Base-by-base conservation (phyloP, 2,797 vertebrate genomes). In the Champsocephalus esox region DNA sequence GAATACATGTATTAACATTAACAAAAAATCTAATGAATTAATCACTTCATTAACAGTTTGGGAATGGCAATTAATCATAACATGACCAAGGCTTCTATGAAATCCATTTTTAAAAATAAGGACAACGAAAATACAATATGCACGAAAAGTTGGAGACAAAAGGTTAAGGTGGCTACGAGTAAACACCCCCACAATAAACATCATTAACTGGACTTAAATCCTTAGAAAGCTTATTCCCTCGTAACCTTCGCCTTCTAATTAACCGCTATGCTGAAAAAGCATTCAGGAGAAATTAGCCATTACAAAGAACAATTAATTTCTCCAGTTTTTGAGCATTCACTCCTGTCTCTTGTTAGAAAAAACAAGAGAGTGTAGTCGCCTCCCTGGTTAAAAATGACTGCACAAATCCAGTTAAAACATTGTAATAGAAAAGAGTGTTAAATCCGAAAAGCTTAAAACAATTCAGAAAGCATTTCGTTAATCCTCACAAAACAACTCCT, bases 21-120 rank as follows among this genome's bases (percentile, higher is more conserved):
- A 28, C 85, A 85, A 89, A 87, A 88, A 88, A 87, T 88, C 88
- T 81, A 87, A 88, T 85, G 63, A 95, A 95, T 94, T 79, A 88
- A 95, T 94, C 77, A 90, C 94, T 93, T 90, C 89, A 94, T 94
- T 94, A 94, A 87, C 69, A 81, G 77, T 75, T 66, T 54, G 77
- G 67, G 88, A 73, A 84, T 66, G 79, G 88, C 74, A 83, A 93
- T 94, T 91, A 93, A 94, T 94, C 89, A 94, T 86, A 88, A 89
- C 89, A 86, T 70, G 77, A 86, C 71, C 75, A 58, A 60, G 75
- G 79, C 56, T 75, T 83, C 61, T 14, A 57, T 56, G 60, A 70
- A 81, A 70, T 68, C 64, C 34, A 28, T 79, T 86, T 87, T 86
- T 91, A 56, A 66, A 80, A 92, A 91, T 83, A 70, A 92, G 91